Percentiles rank a stretch among this genome's conserved stretches.
Conservation (phyloP, 1,140 invertebrate genomes). For the Conus betulinus region DNA sequence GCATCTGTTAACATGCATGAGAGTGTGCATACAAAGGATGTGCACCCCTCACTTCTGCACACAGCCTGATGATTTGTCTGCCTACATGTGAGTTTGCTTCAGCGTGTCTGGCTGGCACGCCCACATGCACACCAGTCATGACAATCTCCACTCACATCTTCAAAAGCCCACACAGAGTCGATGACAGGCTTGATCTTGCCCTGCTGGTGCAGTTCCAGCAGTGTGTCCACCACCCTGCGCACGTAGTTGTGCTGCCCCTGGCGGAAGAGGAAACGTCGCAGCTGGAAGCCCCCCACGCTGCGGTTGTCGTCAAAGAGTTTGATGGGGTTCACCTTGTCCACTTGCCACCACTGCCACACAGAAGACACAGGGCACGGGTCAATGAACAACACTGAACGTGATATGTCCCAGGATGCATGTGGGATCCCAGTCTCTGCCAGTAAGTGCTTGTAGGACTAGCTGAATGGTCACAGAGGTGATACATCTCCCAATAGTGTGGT, state of each 20-base stretch:
- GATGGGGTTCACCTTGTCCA: slow-evolving; percentile 90
- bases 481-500: no score
- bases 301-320: slow-evolving; percentile 94
- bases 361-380: neutral
- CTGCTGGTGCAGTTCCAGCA: slow-evolving; percentile 86
- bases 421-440: no score
- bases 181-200: slow-evolving; percentile 88
- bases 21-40: no score
- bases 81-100: no score
- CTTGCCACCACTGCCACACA: slow-evolving; percentile 87
- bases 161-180: slow-evolving; percentile 90
- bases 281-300: slow-evolving; percentile 87
- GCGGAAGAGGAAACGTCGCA: slow-evolving; percentile 88
- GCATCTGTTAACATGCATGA: no score
- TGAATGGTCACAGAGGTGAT: no score
- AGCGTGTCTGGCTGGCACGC: no score
- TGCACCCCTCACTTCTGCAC: no score
- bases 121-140: neutral
- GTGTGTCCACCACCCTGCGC: slow-evolving; percentile 82
- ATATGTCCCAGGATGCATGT: no score
- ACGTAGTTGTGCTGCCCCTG: slow-evolving; percentile 86
- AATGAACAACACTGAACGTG: no score
- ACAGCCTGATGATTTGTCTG: no score
- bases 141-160: slow-evolving; percentile 82
- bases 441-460: no score